phyloP scores from a whole-genome alignment of 2,113 vertebrate species.

The Poecilia latipinna region DNA sequence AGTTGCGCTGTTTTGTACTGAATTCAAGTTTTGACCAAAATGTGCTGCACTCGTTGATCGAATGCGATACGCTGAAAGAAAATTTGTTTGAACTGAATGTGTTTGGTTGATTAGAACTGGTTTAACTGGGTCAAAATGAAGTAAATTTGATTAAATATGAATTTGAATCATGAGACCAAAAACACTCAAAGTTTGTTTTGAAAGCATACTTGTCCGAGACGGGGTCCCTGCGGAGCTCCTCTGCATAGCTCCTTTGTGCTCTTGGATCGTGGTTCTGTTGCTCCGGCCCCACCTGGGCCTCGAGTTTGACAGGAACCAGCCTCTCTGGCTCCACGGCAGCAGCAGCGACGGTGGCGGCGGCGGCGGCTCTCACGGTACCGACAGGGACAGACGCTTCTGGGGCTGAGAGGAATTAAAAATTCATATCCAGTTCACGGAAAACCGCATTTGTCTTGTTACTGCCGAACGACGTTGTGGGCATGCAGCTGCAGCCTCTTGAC shows the following conservation, averaged over 20 bases:
- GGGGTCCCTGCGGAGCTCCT: conserved; percentile 77
- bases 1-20: background rate
- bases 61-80: background rate
- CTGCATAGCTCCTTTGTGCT: conserved; percentile 62
- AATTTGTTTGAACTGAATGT: background rate
- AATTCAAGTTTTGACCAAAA: background rate
- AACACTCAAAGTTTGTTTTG: background rate
- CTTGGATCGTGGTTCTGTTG: conserved; percentile 64
- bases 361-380: conserved; percentile 27
- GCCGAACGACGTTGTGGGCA: background rate
- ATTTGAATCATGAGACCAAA: no score
- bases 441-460: background rate
- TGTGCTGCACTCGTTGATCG: background rate
- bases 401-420: background rate
- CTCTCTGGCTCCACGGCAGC: conserved; percentile 50
- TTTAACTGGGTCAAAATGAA: background rate
- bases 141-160: background rate
- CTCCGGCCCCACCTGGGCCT: conserved; percentile 48
- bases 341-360: no score
- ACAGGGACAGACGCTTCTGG: conserved; percentile 47
- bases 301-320: conserved; percentile 52
- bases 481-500: conserved; percentile 41
- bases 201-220: conserved; percentile 70
- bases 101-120: no score
- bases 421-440: background rate